Conservation (phyloP, 2,888 invertebrate genomes). For the Synanthedon vespiformis region DNA sequence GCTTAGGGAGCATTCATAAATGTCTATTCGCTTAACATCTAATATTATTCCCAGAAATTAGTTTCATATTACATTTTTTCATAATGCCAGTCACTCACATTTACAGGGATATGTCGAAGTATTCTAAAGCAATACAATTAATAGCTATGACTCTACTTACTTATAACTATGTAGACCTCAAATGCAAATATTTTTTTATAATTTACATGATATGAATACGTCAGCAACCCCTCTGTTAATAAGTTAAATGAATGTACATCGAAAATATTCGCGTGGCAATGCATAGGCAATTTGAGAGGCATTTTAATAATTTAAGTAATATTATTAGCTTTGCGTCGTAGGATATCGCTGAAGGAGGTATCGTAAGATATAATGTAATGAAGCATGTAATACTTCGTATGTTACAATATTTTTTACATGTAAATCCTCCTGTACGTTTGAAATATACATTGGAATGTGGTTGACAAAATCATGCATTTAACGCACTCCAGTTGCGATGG, state of each 20-base stretch:
- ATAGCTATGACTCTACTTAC: conserved; percentile 67
- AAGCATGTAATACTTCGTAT: not conserved
- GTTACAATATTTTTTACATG: conserved; percentile 14
- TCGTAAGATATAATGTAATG: too few species aligned
- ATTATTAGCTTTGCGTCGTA: not conserved
- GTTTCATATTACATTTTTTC: conserved; percentile 8
- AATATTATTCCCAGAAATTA: conserved; percentile 19
- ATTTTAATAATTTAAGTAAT: not conserved
- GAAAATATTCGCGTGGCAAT: conserved; percentile 25
- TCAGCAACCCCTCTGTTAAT: conserved; percentile 61
- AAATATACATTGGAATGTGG: conserved; percentile 62
- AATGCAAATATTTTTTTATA: conserved; percentile 66
- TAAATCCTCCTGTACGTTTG: conserved; percentile 10
- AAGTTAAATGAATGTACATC: conserved; percentile 11
- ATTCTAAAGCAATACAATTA: conserved; percentile 62
- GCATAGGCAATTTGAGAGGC: conserved; percentile 15
- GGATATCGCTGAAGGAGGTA: too few species aligned
- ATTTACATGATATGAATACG: conserved; percentile 71
- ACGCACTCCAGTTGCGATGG: conserved; percentile 42
- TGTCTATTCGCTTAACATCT: conserved; percentile 23
- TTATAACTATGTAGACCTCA: conserved; percentile 68
- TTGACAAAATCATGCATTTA: conserved; percentile 64
- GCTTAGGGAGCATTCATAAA: conserved; percentile 32
- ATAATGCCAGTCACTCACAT: conserved; percentile 49
- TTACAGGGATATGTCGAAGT: conserved; percentile 68